Evolutionary conservation across 2,113 vertebrate genomes (phyloP), one percentile per base, ranked within the genome.

Genomic region (Cryptotis parvus): DNA sequence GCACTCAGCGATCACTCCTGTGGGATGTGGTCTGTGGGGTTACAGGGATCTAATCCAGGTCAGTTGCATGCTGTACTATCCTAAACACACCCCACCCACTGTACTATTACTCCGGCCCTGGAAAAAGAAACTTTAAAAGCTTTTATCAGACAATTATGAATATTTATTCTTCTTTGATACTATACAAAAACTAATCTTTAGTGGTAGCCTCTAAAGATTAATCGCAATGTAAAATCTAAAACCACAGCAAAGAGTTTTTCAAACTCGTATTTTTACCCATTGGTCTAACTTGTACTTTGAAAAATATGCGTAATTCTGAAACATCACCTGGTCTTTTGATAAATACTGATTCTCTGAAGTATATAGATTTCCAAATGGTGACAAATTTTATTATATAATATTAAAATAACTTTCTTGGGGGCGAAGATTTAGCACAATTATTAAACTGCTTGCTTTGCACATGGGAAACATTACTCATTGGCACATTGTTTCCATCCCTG

Each of bases 341-440:
- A 95, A 93, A 93, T 55, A 88, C 1, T 66, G 58, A 80, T 70
- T 89, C 2, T 37, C 39, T 82, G 27, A 91, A 92, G 81, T 77
- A 76, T 55, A 52, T 3, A 70, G 37, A 29, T 86, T 66, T 92
- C 55, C 41, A 78, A 84, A 89, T 43, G 39, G 39, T 72, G 9
- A 80, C 22, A 80, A 0, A 27, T 80, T 90, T 68, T 12, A 69
- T 75, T 45, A n/a, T 45, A 45, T 11, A 45, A 45, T 45, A 45
- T 45, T 45, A 45, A 45, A 45, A 45, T 45, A 45, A 45, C 43
- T 45, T 7, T 45, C 11, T 45, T 45, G 43, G 43, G 6, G 43
- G 43, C 11, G 43, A 11, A 45, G 43, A 11, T 45, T 45, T 45
- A 45, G 43, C 43, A n/a, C n/a, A 45, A 11, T 45, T 45, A 45